Base-by-base conservation (phyloP, 2,888 invertebrate genomes). In the Phrixothrix hirtus region DNA sequence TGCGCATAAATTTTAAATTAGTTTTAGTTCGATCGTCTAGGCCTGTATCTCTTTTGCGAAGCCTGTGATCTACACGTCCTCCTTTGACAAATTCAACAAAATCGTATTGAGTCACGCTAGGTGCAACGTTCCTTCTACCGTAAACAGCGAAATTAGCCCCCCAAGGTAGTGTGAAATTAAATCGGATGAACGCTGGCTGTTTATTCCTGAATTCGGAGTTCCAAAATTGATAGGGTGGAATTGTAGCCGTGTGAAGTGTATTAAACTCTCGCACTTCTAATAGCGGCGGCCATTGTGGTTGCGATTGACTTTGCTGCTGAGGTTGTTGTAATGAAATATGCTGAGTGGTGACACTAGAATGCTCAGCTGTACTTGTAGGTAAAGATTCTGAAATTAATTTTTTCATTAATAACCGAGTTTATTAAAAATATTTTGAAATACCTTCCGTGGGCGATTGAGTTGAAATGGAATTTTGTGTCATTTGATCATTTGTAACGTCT, bases 31-130 rank as follows among this genome's bases (percentile, higher is more conserved):
- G 34, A n/a, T 52, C 52, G 15, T 38, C 51, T 11, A 47, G 37
- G 27, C 25, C 29, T 2, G 55, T 52, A 13, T 57, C 53, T 75
- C 77, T 69, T 67, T 85, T 82, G 63, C 87, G 81, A 61, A 89
- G 76, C 63, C 88, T 81, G 66, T 89, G 89, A 70, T 91, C 90
- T 54, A 91, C 82, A 49, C 91, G 80, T 38, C 91, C 91, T 21
- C 91, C 91, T 70, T 90, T 89, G 63, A 96, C 89, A 72, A 95
- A 92, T 79, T 96, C 93, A 62, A 92, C 92, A 76, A 97, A 95
- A 75, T 98, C 97, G 76, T 96, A 94, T 77, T 95, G 93, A 57
- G 96, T 95, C 68, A 97, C 92, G 71, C 96, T 93, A 9, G 98
- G 98, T 25, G 93, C 92, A 44, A 94, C 92, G 77, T 95, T 96